Evolutionary conservation across 2,888 invertebrate genomes (phyloP), one percentile per base, ranked within the genome.

Genomic region (Lasioglossum pauxillum): DNA sequence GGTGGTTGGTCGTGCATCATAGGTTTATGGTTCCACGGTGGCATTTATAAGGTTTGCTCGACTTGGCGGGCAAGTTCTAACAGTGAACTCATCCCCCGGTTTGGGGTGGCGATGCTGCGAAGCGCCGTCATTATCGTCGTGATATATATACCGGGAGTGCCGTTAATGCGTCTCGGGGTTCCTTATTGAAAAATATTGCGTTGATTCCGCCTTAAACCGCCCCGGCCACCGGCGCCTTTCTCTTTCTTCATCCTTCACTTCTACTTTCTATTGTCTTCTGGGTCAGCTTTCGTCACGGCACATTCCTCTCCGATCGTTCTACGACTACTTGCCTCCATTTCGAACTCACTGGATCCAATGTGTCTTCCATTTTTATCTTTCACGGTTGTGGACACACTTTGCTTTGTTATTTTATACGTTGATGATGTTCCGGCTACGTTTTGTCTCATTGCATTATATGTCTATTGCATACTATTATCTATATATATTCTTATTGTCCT

Each of bases 41-140:
- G 92, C 93, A 92, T 93, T 93, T 93, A 92, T 93, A 93, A 93
- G 93, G 90, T 92, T 92, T 92, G 90, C 88, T 88, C 88, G 90
- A 90, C 85, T 91, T 91, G 91, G 89, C 90, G 88, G 84, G 91
- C 80, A 86, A 91, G 85, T 91, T 89, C 85, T 84, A 84, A 74
- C 77, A 79, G 75, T 75, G 80, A 88, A 85, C 85, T 88, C 85
- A 79, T 83, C 84, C 81, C 82, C 27, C 31, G 57, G 82, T 82
- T 88, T 86, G 67, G 88, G 88, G 84, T 44, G 76, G 88, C 75
- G 84, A 82, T 83, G 88, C 89, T 85, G 88, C 84, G 79, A 84
- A 91, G 82, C 91, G 93, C 35, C 90, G 91, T 93, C 93, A 93
- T 94, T 93, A 93, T 90, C 87, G 85, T 81, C 78, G 85, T 93